Percentiles rank a stretch among this genome's conserved stretches.
Conservation (phyloP, 2,797 vertebrate species). For the Liparis tanakae region DNA sequence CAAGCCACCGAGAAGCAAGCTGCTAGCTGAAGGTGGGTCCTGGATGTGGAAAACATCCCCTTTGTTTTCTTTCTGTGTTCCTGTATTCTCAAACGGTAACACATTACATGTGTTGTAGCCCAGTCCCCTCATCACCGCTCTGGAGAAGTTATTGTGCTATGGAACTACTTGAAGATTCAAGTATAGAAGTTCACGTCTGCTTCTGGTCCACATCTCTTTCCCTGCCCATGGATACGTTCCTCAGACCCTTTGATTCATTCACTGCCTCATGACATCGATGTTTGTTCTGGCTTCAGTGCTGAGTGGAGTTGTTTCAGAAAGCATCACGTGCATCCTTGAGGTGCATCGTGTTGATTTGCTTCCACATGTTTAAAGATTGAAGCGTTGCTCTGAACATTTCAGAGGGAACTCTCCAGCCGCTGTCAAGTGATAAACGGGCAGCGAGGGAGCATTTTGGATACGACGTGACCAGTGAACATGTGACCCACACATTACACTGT, state of each 20-base stretch:
- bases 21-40: conserved; percentile 86
- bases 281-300: too few species aligned
- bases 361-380: too few species aligned
- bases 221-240: not conserved
- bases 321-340: too few species aligned
- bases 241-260: not conserved
- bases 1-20: conserved; percentile 83
- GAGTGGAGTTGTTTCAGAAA: too few species aligned
- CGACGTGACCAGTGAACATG: too few species aligned
- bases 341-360: too few species aligned
- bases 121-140: not conserved
- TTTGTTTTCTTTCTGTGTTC: conserved; percentile 6
- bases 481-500: too few species aligned
- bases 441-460: too few species aligned
- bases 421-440: too few species aligned
- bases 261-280: too few species aligned
- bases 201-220: not conserved
- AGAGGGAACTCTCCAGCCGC: too few species aligned
- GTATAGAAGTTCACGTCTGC: not conserved
- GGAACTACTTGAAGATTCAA: not conserved
- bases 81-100: conserved; percentile 4
- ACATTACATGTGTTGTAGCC: not conserved
- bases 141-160: not conserved
- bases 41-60: conserved; percentile 45
- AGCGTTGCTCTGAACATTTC: too few species aligned